Evolutionary conservation across 1,140 invertebrate species (phyloP), one percentile per base, ranked within the genome.

Genomic region (Bombus superbus): DNA sequence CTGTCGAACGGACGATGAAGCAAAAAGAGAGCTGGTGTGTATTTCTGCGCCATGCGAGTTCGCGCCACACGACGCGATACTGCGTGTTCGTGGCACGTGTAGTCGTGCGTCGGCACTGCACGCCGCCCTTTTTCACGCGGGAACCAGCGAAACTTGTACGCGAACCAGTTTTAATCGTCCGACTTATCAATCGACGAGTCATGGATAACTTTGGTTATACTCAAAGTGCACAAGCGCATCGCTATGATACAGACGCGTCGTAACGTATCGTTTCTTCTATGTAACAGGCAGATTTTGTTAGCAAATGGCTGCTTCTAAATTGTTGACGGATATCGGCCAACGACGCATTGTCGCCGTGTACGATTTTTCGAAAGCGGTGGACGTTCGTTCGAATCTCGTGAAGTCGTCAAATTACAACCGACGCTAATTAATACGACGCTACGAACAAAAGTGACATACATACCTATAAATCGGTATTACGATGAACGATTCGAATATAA

Each of bases 121-220:
- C 53, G 42, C 62, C 44, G 62, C 81, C 62, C n/a, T 69, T 71
- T 78, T 32, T 18, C 25, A 83, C 81, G 81, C 81, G 62, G 81
- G 73, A 83, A 77, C 25, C 4, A 75, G 9, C 9, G 44, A 69
- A 68, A 68, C 44, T 35, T 6, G 28, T 9, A 40, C 22, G 32
- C 44, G 47, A 84, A 59, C 53, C 53, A 42, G 75, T 79, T 57
- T 22, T n/a, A 38, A 57, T 53, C 44, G 3, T 11, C 13, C 15
- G 22, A 15, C 25, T 40, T 38, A 15, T 57, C 32, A 28, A 75
- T 64, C 1, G 10, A 15, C 9, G 10, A 69, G 68, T 76, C 44
- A 25, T 22, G 47, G 47, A 53, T 53, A 18, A 22, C 47, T 22
- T 53, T 53, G 18, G 28, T 78, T 78, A 25, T 15, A 1, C 28